Percentiles rank a stretch among this genome's conserved stretches.
Conservation (phyloP, 1,140 invertebrate species). For the Cyclina sinensis region DNA sequence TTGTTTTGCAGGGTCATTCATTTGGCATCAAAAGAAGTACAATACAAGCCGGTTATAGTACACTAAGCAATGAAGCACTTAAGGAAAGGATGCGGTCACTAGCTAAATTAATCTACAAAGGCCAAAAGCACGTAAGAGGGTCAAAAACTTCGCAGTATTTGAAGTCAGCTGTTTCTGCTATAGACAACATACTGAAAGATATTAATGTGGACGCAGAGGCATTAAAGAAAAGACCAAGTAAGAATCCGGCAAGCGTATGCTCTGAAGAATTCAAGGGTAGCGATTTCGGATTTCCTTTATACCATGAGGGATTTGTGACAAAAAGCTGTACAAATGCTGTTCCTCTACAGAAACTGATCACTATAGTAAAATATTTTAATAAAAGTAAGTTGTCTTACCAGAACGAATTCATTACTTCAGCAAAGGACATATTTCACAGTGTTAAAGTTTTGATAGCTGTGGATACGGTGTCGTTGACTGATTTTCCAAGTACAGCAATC, state of each 20-base stretch:
- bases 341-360: slow-evolving; percentile 43
- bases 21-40: no score
- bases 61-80: no score
- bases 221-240: background rate
- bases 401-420: background rate
- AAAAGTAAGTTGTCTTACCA: background rate
- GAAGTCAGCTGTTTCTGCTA: slow-evolving; percentile 13
- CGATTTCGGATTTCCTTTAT: slow-evolving; percentile 69
- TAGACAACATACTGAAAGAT: slow-evolving; percentile 32
- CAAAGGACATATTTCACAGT: background rate
- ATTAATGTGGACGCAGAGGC: background rate
- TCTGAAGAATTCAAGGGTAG: slow-evolving; percentile 68
- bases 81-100: background rate
- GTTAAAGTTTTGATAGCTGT: background rate
- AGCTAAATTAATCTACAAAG: background rate
- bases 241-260: slow-evolving; percentile 55
- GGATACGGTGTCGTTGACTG: no score
- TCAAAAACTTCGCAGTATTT: slow-evolving; percentile 58
- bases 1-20: no score
- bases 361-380: slow-evolving; percentile 36
- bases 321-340: slow-evolving; percentile 57
- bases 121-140: slow-evolving; percentile 63
- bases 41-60: no score
- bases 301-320: slow-evolving; percentile 69
- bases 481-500: background rate